Evolutionary conservation across 1,140 invertebrate species (phyloP), one percentile per base, ranked within the genome.

Genomic region (Pygmarrhopalites habei): DNA sequence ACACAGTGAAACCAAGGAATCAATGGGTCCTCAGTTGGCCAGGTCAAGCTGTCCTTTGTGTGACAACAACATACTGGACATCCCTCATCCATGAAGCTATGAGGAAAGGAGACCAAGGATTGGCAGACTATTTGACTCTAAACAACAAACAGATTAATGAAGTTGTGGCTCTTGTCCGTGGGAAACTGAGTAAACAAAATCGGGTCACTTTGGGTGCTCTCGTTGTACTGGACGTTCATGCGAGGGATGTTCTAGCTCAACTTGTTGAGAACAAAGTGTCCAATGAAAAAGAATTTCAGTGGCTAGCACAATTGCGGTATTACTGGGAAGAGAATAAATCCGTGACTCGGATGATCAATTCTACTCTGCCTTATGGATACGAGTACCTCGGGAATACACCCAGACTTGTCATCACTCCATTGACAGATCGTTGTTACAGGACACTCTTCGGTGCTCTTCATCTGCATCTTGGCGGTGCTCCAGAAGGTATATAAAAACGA

Each of bases 321-420:
- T 98, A 98, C 74, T 96, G 92, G 91, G 86, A 89, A 78, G 80
- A 87, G 25, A 76, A 82, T 0, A 75, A 86, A 63, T 78, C 95
- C 70, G 79, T 85, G 19, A 90, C 90, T 0, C 81, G 86, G 60
- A 96, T 97, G 91, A 94, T 96, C 69, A 95, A 95, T 74, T 88
- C 90, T 0, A 85, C 85, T 69, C 83, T 96, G 65, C 80, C 82
- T 19, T 97, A 97, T 74, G 92, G 92, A 19, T 96, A 96, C 73
- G 94, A 98, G 74, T 98, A 97, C 75, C 78, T 96, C 23, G 92
- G 92, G 1, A 94, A 95, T 73, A 87, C 86, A 14, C 85, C 86
- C 5, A 82, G 92, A 57, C 79, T 97, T 19, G 91, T 92, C 0
- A 91, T 92, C 68, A 93, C 90, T 2, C 88, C 89, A 1, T 74